These are phyloP conservation scores for Erinaceus europaeus DNA, from an alignment of 2,113 vertebrate species.

Conservation along the genomic window DNA sequence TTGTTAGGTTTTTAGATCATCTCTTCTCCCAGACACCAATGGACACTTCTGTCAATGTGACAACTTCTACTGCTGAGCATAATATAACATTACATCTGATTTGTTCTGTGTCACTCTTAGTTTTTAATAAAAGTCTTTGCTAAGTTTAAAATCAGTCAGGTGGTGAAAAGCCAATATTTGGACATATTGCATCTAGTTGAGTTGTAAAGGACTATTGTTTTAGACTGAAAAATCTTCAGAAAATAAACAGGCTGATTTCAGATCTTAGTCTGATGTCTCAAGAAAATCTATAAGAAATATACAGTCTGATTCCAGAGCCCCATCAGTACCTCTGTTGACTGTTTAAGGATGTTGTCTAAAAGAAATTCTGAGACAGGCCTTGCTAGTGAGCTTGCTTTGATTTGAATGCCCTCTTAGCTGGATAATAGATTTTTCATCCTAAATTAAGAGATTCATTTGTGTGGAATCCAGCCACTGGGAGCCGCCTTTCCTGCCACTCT, in stretches of 20 bases:
- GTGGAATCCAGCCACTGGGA: slow-evolving; percentile 62
- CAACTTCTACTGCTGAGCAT: slow-evolving; percentile 29
- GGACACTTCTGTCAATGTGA: slow-evolving; percentile 34
- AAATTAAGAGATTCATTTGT: slow-evolving; percentile 70
- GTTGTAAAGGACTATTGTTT: slow-evolving; percentile 51
- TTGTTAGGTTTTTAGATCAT: slow-evolving; percentile 70
- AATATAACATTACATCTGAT: slow-evolving; percentile 40
- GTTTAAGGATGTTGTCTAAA: not conserved
- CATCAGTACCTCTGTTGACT: not conserved
- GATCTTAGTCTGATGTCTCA: too few species aligned
- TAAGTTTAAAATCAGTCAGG: slow-evolving; percentile 55
- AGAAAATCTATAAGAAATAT: slow-evolving; percentile 61
- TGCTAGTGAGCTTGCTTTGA: slow-evolving; percentile 18
- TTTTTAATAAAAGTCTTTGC: slow-evolving; percentile 9
- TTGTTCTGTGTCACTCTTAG: not conserved
- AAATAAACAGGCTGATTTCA: slow-evolving; percentile 34
- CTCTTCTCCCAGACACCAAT: slow-evolving; percentile 55
- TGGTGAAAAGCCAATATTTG: slow-evolving; percentile 55
- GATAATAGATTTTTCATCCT: slow-evolving; percentile 36
- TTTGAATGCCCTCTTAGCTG: slow-evolving; percentile 23
- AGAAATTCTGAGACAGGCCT: not conserved
- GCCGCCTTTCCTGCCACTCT: slow-evolving; percentile 45
- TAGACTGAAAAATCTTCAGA: slow-evolving; percentile 56
- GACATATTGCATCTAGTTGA: slow-evolving; percentile 49
- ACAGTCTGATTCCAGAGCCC: slow-evolving; percentile 23